Base-by-base conservation (phyloP, 2,797 vertebrate genomes). In the Australoheros facetus region DNA sequence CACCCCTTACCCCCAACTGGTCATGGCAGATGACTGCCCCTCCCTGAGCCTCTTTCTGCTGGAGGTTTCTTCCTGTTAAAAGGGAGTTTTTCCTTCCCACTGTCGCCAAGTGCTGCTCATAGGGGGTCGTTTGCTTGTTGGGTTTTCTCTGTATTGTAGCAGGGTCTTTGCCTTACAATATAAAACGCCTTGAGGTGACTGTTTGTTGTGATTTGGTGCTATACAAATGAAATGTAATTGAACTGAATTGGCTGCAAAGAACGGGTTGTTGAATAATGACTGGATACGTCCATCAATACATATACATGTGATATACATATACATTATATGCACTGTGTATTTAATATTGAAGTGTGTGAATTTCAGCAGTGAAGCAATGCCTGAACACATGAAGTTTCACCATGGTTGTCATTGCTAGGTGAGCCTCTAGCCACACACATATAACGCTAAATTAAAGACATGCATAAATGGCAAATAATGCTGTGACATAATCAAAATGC, bases 91-190 rank as follows among this genome's bases (percentile, higher is more conserved):
- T 62, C 59, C 4, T 42, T 0, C 34, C 59, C 2, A 9, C 34
- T 62, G 34, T 23, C 0, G 0, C 59, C 59, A 62, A 16, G 59
- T 62, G n/a, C n/a, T 5, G 37, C 12, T 62, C 58, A 21, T 14
- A 7, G 34, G 7, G 58, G 7, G 0, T 60, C 3, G 14, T 23
- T 0, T 62, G 59, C 14, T 62, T 62, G 34, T 0, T 60, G 11
- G 0, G 0, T 39, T 60, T 39, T 39, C 32, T 60, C 12, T 5
- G 34, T 39, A 9, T 37, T 30, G 28, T 30, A 30, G 28, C 5
- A 30, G 59, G 21, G n/a, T 16, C 1, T 0, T 23, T 62, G 39
- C 59, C 34, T 60, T 34, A 12, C 37, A 39, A 60, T 23, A 1
- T 39, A 16, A 39, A 39, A 1, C n/a, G 23, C 12, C 0, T 39